Conservation (phyloP, 2,797 vertebrate genomes). For the Sandelia bainsii region DNA sequence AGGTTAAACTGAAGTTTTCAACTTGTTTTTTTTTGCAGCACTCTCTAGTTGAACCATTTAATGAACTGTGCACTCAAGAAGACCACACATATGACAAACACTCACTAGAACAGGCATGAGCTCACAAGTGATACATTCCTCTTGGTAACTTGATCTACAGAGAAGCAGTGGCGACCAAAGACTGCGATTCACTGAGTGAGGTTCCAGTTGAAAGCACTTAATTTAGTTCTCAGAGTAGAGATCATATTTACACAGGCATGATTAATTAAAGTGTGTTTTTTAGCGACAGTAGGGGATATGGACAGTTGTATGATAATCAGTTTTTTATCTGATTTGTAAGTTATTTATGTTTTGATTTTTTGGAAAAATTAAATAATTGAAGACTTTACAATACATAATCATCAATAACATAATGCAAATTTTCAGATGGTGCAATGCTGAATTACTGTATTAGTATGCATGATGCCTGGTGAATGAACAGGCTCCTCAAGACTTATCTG, state of each 20-base stretch:
- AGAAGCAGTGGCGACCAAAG: conserved; percentile 33
- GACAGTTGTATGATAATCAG: not conserved
- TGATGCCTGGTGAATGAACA: conserved; percentile 4
- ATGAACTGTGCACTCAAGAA: not conserved
- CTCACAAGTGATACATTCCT: conserved; percentile 30
- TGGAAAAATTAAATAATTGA: too few species aligned
- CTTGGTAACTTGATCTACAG: conserved; percentile 29
- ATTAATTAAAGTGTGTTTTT: conserved; percentile 21
- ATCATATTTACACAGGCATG: conserved; percentile 25
- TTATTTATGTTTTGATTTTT: not conserved
- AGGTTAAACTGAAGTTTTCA: not conserved
- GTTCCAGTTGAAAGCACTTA: conserved; percentile 38
- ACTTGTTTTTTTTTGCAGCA: not conserved
- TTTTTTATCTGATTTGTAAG: not conserved
- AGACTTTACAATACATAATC: too few species aligned
- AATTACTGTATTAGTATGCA: conserved; percentile 11
- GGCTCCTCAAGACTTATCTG: conserved; percentile 53
- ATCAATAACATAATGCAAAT: too few species aligned
- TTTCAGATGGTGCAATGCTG: not conserved
- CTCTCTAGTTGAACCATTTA: not conserved
- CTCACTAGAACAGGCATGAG: conserved; percentile 14
- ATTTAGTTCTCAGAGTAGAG: conserved; percentile 37
- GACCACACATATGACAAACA: not conserved
- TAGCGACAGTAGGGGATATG: conserved; percentile 15
- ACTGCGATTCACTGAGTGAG: conserved; percentile 18